Base-by-base conservation (phyloP, 2,797 vertebrate species). In the Myoxocephalus aenaeus region DNA sequence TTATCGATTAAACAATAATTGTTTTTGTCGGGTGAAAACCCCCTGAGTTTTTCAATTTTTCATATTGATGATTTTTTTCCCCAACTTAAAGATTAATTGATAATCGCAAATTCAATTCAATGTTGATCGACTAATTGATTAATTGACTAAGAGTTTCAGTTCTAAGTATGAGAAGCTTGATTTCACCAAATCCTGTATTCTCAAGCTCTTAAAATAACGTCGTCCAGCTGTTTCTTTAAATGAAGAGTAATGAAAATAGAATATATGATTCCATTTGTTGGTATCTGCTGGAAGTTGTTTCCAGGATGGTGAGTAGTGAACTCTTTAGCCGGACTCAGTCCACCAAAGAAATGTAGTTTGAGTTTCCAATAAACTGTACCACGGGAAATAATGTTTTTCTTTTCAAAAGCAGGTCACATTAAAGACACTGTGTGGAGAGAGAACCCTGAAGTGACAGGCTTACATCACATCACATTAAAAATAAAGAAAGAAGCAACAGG, bases 381-480 rank as follows among this genome's bases (percentile, higher is more conserved):
- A 14, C 7, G 4, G 20, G 69, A 75, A 66, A 51, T 2, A 51
- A 56, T 8, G 38, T 75, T 81, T 4, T 77, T 63, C 50, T 77
- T 73, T 75, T 62, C 29, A 71, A 77, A 73, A 61, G n/a, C 1
- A 3, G 20, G 44, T 67, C 64, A 74, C 44, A 53, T 76, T 62
- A 76, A 85, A 78, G 61, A 32, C 61, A 76, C 27, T 80, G 77
- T 67, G 38, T 2, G 15, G 68, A 77, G 36, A 77, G 38, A 79
- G 80, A 79, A 3, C 3, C 50, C 29, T 32, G 12, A 80, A 73
- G 75, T 81, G 86, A 83, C 73, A 73, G 50, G 74, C 75, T 78
- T 74, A 73, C 86, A 86, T 82, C 70, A 75, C 59, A 74, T 87
- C 82, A 86, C 51, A 82, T 85, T 76, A 83, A 51, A 72, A 77